A percentile compares a stretch with the other conserved stretches of the same genome.
Conservation (phyloP, 1,140 invertebrate species). For the Brachionus sp. region DNA sequence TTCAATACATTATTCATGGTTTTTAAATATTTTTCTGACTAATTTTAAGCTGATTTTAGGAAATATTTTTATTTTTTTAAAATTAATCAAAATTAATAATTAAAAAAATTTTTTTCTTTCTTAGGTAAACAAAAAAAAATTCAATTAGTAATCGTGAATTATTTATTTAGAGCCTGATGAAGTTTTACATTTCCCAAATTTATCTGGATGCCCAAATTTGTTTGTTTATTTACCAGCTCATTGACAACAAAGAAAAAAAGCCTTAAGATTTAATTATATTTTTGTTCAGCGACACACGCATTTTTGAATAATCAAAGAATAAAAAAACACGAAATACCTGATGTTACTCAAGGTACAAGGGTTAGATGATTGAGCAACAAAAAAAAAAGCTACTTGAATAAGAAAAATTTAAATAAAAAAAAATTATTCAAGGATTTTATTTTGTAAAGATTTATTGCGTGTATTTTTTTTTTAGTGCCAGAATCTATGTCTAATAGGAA, state of each 20-base stretch:
- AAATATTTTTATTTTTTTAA: no score
- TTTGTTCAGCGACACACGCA: neutral
- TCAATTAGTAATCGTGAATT: neutral
- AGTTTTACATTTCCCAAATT: neutral
- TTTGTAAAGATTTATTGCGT: neutral
- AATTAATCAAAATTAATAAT: neutral
- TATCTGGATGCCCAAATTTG: neutral
- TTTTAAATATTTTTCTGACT: neutral
- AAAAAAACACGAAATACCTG: neutral
- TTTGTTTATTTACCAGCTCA: neutral
- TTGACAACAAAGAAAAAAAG: neutral
- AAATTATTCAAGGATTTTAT: neutral
- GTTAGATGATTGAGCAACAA: neutral
- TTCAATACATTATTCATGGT: neutral
- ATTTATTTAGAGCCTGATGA: neutral
- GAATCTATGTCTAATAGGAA: neutral
- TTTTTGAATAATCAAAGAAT: neutral
- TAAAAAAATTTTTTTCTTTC: neutral
- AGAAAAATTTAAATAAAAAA: neutral
- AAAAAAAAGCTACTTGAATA: neutral
- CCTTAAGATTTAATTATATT: neutral
- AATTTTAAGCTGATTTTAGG: neutral
- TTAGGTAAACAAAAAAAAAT: neutral
- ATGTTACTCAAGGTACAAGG: neutral
- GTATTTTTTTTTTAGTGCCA: neutral